Percentiles rank a stretch among this genome's conserved stretches.
Evolutionary conservation across 1,140 invertebrate species (phyloP).

Genomic region (Drosophila bocqueti): DNA sequence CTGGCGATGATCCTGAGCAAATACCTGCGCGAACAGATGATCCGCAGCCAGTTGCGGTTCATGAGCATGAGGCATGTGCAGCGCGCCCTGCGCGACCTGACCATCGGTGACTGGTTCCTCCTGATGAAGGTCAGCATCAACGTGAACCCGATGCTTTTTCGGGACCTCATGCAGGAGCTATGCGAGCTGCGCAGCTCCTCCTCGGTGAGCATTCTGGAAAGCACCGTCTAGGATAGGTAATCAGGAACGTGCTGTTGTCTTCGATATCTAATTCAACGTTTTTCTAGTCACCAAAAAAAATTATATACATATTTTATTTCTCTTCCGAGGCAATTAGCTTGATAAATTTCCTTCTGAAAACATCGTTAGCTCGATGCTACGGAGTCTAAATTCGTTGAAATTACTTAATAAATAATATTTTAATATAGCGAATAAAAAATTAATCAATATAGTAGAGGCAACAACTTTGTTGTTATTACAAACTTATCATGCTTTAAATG

Average conservation of each 20-base stretch:
- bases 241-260: too few relatives aligned
- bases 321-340: conserved; percentile 2
- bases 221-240: conserved; percentile 37
- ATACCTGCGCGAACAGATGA: conserved; percentile 83
- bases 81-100: conserved; percentile 59
- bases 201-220: conserved; percentile 58
- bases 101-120: conserved; percentile 90
- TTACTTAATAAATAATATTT: conserved; percentile 15
- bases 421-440: conserved; percentile 1
- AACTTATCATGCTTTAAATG: neutral
- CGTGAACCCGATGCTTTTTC: conserved; percentile 88
- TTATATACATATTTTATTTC: conserved; percentile 15
- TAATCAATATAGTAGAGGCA: neutral
- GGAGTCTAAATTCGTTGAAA: conserved; percentile 8
- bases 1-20: conserved; percentile 64
- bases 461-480: neutral
- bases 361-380: neutral
- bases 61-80: conserved; percentile 69
- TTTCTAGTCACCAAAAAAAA: neutral
- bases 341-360: neutral
- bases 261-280: neutral
- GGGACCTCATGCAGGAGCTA: conserved; percentile 86
- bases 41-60: conserved; percentile 86
- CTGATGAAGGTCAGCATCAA: conserved; percentile 89
- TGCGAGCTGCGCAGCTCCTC: conserved; percentile 76